These are phyloP conservation scores for Leucoraja erinaceus DNA, from an alignment of 2,113 vertebrate species.

Conservation along the genomic window DNA sequence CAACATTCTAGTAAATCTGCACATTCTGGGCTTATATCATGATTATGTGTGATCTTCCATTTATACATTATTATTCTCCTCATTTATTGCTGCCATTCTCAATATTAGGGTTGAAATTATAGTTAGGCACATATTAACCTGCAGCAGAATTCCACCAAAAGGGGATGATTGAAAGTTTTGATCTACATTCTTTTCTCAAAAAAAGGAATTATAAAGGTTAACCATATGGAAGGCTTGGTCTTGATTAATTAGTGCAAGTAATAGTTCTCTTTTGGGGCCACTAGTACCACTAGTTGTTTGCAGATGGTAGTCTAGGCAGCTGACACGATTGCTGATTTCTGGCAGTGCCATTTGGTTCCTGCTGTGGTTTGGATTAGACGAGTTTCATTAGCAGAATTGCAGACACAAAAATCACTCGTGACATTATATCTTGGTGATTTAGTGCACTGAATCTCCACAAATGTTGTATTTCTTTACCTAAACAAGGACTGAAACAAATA, in stretches of 20 bases:
- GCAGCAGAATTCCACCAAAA: neutral
- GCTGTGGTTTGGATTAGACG: neutral
- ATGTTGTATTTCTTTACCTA: neutral
- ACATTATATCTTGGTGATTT: neutral
- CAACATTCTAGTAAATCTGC: no score
- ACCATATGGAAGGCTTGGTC: neutral
- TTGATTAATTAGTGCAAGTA: neutral
- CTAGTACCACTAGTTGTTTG: neutral
- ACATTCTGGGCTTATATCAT: neutral
- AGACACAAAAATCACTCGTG: neutral
- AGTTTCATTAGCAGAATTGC: neutral
- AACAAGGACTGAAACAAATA: neutral
- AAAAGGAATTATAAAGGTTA: neutral
- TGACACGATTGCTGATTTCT: neutral
- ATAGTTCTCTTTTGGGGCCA: neutral
- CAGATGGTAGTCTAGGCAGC: neutral
- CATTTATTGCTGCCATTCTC: neutral
- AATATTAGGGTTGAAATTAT: neutral
- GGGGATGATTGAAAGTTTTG: neutral
- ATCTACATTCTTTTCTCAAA: neutral
- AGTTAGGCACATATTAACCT: neutral
- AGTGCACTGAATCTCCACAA: neutral
- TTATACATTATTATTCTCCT: neutral
- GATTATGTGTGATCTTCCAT: neutral
- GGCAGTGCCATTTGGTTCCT: neutral